Conservation (phyloP, 2,113 vertebrate genomes). For the Callithrix jacchus region DNA sequence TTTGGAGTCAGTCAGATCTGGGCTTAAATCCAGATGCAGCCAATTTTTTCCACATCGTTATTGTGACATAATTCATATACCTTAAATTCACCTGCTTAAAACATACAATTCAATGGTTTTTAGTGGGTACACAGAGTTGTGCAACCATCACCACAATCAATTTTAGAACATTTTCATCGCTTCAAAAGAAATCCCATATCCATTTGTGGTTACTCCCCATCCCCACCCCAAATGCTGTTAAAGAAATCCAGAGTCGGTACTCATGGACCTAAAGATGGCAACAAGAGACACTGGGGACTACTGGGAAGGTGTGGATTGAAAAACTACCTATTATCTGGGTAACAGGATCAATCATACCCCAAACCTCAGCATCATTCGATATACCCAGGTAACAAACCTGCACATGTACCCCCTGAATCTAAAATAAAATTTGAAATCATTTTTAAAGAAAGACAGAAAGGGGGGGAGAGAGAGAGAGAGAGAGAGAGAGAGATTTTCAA, state of each 20-base stretch:
- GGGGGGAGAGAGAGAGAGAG: too few species aligned
- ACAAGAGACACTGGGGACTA: too few species aligned
- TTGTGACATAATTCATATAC: constrained; percentile 5
- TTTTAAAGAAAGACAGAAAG: too few species aligned
- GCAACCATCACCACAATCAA: background rate
- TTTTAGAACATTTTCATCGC: constrained; percentile 45
- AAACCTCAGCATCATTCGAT: too few species aligned
- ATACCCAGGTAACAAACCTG: too few species aligned
- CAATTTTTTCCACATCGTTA: constrained; percentile 29
- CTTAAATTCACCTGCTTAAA: constrained; percentile 32
- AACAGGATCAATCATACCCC: too few species aligned
- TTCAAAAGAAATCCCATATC: constrained; percentile 12
- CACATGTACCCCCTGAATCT: too few species aligned
- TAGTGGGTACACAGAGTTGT: background rate
- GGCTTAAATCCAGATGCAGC: background rate
- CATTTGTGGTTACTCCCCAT: constrained; percentile 8
- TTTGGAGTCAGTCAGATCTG: constrained; percentile 5
- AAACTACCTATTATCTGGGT: too few species aligned
- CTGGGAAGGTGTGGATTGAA: too few species aligned
- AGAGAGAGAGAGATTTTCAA: too few species aligned
- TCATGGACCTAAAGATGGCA: background rate
- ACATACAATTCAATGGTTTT: background rate
- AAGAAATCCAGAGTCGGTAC: constrained; percentile 30
- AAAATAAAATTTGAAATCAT: too few species aligned
- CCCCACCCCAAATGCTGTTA: background rate